These are phyloP conservation scores for Acanthosepion esculentum DNA, from an alignment of 2,888 invertebrate species.

Conservation along the genomic window DNA sequence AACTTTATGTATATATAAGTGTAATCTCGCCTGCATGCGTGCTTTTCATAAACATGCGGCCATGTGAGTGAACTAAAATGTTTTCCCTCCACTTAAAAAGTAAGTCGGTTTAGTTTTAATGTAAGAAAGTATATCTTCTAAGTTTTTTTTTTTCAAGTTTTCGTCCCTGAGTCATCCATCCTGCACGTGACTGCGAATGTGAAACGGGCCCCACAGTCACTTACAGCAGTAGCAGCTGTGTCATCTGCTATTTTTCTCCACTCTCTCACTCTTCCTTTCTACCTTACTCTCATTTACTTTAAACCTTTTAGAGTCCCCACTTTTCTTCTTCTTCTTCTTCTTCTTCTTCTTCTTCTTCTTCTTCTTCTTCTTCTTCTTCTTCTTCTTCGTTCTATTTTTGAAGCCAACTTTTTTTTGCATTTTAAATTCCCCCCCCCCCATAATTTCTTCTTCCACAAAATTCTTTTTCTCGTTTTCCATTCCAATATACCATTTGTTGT, in stretches of 20 bases:
- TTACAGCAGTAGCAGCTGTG: background rate
- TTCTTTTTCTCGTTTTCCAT: too few relatives aligned
- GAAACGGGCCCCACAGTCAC: background rate
- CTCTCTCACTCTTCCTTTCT: background rate
- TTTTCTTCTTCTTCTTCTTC: background rate
- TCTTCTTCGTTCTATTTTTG: too few relatives aligned
- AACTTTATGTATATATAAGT: background rate
- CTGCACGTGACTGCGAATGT: background rate
- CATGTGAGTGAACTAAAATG: background rate
- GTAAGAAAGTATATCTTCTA: constrained; percentile 34
- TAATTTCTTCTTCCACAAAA: too few relatives aligned
- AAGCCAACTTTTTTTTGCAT: too few relatives aligned
- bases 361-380: background rate
- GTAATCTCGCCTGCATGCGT: background rate
- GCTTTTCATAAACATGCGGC: background rate
- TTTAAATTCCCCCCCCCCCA: too few relatives aligned
- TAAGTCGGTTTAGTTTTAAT: background rate
- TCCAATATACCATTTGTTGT: too few relatives aligned
- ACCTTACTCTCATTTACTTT: too few relatives aligned
- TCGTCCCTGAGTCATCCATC: background rate
- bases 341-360: background rate
- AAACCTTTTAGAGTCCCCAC: background rate
- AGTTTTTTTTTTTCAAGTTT: background rate
- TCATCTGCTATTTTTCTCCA: background rate
- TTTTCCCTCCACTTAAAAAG: background rate